Base-by-base conservation (phyloP, 1,140 invertebrate species). In the Zaprionus ghesquierei region DNA sequence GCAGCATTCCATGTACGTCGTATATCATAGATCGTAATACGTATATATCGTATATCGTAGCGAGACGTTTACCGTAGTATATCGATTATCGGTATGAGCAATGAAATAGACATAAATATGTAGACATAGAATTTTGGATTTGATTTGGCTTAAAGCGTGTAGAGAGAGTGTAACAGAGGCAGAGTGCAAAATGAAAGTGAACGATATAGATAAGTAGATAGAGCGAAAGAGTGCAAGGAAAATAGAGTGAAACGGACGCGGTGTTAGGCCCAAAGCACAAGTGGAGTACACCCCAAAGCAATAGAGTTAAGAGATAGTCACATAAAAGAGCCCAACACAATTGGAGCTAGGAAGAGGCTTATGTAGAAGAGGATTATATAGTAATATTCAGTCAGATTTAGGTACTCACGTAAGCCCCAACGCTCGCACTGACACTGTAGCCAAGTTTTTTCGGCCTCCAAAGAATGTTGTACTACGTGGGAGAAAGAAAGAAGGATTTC, bases 401-500 rank as follows among this genome's bases (percentile, higher is more conserved):
- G 59, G 65, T 79, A 91, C 90, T 91, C 77, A 92, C 93, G 94
- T 94, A 97, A 95, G 77, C 96, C 96, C 96, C 95, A 97, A 82
- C 95, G 94, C 92, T 97, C 96, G 91, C 96, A 96, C 93, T 97
- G 96, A 91, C 95, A 97, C 92, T 96, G 96, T 81, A 97, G 93
- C 96, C 96, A 97, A 73, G 96, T 96, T 92, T 96, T 96, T 93
- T 97, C 96, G 71, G 96, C 96, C 92, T 97, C 96, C 90, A 97
- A 93, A 58, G 96, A 96, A 79, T 96, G 93, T 94, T 97, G 95
- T 89, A 96, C 96, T 97, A 93, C 69, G 35, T 2, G 10, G 53
- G 15, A 64, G 29, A 44, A 13, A 22, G 5, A 6, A 10, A 54
- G 29, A 22, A 1, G 15, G 2, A 13, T 46, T 46, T 22, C 18